Percentiles rank a stretch among this genome's conserved stretches.
These are phyloP conservation scores for Dissostichus mawsoni DNA, from an alignment of 2,113 vertebrate species.

Conservation along the genomic window DNA sequence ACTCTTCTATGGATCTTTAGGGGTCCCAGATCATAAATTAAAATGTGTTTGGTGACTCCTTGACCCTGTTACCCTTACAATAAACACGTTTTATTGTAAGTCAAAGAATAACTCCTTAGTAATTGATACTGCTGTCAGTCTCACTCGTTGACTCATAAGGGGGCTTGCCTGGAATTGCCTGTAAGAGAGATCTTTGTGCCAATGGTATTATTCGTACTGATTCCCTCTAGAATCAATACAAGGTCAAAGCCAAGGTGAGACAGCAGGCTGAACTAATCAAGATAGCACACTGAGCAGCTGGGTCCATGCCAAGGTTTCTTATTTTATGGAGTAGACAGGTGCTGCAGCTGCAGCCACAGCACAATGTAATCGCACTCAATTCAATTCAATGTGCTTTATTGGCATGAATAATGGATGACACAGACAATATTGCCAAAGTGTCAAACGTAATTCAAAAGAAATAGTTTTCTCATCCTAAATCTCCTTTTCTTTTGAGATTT, in stretches of 20 bases:
- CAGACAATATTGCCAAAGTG: too few species aligned
- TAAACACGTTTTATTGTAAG: neutral
- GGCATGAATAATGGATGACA: too few species aligned
- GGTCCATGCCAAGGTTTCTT: conserved; percentile 19
- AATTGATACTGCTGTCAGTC: neutral
- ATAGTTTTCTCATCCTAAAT: neutral
- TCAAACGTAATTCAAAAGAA: neutral
- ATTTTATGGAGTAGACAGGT: conserved; percentile 1
- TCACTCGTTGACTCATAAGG: neutral
- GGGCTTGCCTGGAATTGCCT: neutral
- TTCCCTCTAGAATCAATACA: conserved; percentile 10
- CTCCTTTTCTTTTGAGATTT: neutral
- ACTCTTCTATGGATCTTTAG: neutral
- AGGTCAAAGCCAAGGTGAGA: conserved; percentile 31
- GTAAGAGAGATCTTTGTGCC: neutral
- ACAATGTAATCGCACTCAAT: neutral
- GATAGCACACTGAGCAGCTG: conserved; percentile 21
- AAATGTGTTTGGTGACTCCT: neutral
- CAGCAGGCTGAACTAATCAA: conserved; percentile 17
- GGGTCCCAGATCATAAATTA: neutral
- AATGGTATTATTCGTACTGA: neutral
- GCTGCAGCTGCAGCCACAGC: conserved; percentile 12
- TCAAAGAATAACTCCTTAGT: neutral
- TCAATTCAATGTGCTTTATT: too few species aligned
- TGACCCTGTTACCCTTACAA: neutral